These are phyloP conservation scores for Calidris pygmaea DNA, from an alignment of 2,113 vertebrate genomes.

Conservation along the genomic window DNA sequence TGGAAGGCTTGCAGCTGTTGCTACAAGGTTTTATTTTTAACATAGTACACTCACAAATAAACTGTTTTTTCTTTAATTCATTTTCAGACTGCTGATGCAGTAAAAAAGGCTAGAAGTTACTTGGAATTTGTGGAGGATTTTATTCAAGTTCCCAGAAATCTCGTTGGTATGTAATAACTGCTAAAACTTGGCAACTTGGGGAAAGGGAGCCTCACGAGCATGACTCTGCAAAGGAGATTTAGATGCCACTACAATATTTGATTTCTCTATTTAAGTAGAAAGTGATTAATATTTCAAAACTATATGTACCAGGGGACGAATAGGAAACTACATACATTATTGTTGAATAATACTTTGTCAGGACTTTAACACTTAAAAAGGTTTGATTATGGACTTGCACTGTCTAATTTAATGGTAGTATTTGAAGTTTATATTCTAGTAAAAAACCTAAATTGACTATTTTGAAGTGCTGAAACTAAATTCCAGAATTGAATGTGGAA, in stretches of 20 bases:
- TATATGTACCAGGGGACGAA: background rate
- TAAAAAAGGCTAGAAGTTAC: slow-evolving; percentile 85
- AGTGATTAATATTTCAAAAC: background rate
- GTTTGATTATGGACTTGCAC: background rate
- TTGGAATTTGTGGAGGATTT: slow-evolving; percentile 86
- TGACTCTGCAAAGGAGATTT: background rate
- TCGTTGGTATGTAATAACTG: slow-evolving; percentile 80
- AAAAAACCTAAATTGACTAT: background rate
- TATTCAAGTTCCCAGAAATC: slow-evolving; percentile 85
- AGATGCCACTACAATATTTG: background rate
- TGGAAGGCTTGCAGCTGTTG: background rate
- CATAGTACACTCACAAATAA: background rate
- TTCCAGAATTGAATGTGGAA: background rate
- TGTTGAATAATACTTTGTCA: background rate
- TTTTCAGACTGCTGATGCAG: slow-evolving; percentile 82
- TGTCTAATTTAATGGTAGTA: background rate
- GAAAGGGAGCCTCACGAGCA: background rate
- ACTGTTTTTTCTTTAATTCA: background rate
- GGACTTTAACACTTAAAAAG: background rate
- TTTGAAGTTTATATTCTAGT: background rate
- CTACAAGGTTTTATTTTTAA: slow-evolving; percentile 17
- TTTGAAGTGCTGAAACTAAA: background rate
- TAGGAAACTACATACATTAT: background rate
- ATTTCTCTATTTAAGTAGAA: background rate
- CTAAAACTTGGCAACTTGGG: slow-evolving; percentile 24